phyloP scores from a whole-genome alignment of 1,140 invertebrate species.

The Asbolus verrucosus region DNA sequence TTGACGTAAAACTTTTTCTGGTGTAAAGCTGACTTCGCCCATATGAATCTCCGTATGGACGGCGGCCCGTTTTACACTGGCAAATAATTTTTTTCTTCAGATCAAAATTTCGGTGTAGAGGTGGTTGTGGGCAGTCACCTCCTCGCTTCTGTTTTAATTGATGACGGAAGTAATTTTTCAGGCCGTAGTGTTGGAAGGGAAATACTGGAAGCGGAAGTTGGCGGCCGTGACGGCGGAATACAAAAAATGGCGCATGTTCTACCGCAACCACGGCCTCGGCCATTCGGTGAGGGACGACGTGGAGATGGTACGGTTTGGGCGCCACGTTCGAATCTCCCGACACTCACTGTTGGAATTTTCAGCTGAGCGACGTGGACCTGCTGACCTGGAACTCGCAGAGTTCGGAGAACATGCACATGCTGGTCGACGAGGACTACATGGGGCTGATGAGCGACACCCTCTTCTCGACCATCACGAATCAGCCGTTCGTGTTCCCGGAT shows the following conservation, averaged over 20 bases:
- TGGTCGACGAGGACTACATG: conserved; percentile 90
- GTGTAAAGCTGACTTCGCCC: too few relatives aligned
- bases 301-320: conserved; percentile 80
- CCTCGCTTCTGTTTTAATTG: too few relatives aligned
- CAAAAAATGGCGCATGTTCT: conserved; percentile 99
- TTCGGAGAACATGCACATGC: conserved; percentile 77
- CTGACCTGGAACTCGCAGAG: conserved; percentile 78
- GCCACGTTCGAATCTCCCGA: too few relatives aligned
- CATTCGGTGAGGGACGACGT: conserved; percentile 79
- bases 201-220: conserved; percentile 98
- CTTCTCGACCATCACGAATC: conserved; percentile 89
- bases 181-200: conserved; percentile 95
- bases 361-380: conserved; percentile 85
- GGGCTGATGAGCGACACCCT: conserved; percentile 91
- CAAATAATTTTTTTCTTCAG: too few relatives aligned
- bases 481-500: conserved; percentile 96
- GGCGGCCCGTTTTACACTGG: too few relatives aligned
- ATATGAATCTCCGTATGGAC: too few relatives aligned
- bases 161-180: conserved; percentile 65
- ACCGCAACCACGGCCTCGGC: conserved; percentile 84
- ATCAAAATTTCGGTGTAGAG: too few relatives aligned
- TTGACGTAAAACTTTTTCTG: too few relatives aligned
- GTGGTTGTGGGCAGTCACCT: too few relatives aligned
- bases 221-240: conserved; percentile 98
- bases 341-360: conserved; percentile 52